Conservation (phyloP, 30 jellyfish, hydroid and myxozoan genomes). For the Hydractinia symbiolongicarpus region DNA sequence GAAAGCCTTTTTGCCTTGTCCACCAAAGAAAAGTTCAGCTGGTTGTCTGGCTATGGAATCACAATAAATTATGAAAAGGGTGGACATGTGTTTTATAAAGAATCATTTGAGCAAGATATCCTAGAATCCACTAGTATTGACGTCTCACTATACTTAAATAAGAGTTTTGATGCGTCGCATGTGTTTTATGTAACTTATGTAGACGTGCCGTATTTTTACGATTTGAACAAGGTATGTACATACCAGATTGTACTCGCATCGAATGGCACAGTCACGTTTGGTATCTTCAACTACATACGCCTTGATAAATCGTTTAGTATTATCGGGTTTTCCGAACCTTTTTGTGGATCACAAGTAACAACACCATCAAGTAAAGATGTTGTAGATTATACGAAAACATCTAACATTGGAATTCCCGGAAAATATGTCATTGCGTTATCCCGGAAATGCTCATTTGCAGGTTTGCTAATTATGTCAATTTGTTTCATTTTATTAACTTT, state of each 20-base stretch:
- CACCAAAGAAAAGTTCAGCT: too few species aligned
- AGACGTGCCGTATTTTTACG: neutral
- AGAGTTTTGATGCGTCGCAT: neutral
- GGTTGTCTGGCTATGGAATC: too few species aligned
- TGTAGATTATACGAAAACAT: neutral
- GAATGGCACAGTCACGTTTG: neutral
- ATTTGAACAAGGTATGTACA: neutral
- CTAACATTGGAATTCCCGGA: constrained; percentile 10
- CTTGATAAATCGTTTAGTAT: neutral
- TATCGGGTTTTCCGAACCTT: neutral
- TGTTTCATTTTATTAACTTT: too few species aligned
- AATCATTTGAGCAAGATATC: neutral
- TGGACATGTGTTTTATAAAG: neutral
- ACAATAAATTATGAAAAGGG: neutral
- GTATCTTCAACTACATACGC: neutral
- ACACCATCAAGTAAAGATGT: neutral
- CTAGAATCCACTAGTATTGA: neutral
- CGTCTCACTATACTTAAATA: neutral
- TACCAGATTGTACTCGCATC: neutral
- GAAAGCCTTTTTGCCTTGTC: too few species aligned
- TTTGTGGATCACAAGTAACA: constrained; percentile 7
- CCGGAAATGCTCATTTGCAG: neutral
- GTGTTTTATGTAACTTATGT: constrained; percentile 1
- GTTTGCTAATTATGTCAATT: too few species aligned
- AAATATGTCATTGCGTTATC: neutral